phyloP scores from a whole-genome alignment of 2,113 vertebrate species.

The Murina feae region DNA sequence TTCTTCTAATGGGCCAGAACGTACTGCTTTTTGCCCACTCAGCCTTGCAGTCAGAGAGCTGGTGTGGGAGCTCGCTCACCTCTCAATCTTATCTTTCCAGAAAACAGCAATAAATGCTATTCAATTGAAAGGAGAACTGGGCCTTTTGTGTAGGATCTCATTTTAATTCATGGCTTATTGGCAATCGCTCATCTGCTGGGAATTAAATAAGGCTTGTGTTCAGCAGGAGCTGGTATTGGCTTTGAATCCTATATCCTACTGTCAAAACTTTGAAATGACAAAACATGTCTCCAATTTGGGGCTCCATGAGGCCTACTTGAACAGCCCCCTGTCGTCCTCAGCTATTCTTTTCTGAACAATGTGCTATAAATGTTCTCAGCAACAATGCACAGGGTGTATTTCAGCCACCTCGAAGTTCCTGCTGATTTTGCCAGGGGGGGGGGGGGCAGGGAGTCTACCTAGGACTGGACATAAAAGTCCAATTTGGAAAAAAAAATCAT shows the following conservation, averaged over 20 bases:
- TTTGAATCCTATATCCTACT: constrained; percentile 57
- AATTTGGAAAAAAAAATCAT: neutral
- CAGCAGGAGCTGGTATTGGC: constrained; percentile 43
- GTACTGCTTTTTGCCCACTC: neutral
- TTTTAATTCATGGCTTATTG: constrained; percentile 65
- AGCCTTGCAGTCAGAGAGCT: neutral
- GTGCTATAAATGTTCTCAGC: constrained; percentile 67
- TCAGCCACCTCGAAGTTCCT: constrained; percentile 59
- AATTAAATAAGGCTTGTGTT: constrained; percentile 71
- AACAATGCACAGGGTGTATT: constrained; percentile 51
- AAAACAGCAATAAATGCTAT: constrained; percentile 54
- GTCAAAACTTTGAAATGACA: constrained; percentile 50
- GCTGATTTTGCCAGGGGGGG: constrained; percentile 26
- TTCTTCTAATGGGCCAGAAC: neutral
- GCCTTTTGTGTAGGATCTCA: constrained; percentile 22
- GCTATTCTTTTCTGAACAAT: constrained; percentile 68
- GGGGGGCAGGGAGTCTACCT: neutral
- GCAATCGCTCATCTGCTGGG: constrained; percentile 56
- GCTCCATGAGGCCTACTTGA: constrained; percentile 36
- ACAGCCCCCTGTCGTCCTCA: constrained; percentile 39
- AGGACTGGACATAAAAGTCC: constrained; percentile 40
- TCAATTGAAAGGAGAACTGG: constrained; percentile 44
- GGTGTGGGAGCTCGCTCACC: neutral
- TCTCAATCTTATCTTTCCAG: constrained; percentile 48
- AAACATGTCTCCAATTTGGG: constrained; percentile 56